Base-by-base conservation (phyloP, 2,797 vertebrate species). In the Carcharodon carcharias region DNA sequence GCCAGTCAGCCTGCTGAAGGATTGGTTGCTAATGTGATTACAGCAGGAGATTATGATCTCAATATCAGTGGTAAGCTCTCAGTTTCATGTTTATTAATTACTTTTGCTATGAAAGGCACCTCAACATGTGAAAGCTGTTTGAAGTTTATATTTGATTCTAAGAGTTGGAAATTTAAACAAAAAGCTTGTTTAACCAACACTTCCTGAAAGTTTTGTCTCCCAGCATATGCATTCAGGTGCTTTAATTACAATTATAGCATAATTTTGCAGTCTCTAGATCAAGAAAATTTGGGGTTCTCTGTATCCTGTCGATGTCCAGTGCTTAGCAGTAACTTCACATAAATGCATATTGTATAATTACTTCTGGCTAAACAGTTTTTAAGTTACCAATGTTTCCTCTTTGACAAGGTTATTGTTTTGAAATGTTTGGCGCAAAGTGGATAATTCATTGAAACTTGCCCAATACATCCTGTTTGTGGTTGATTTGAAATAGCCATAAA, bases 11-110 rank as follows among this genome's bases (percentile, higher is more conserved):
- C 99, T 96, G 98, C 98, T 1, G 99, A 99, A 97, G 99, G 98
- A 77, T 97, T 98, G 73, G 98, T 98, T 71, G 98, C 98, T 97
- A 99, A 98, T 96, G 98, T 99, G 96, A 98, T 99, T 97, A 99
- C 98, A 1, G 98, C 99, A 7, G 99, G 99, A 97, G 99, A 99
- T 97, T 99, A 99, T 97, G 98, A 99, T 97, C 99, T 99, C 97
- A 99, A 98, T 97, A 98, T 99, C 96, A 99, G 98, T 96, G 99
- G 99, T 99, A 98, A 97, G 98, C 97, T 97, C 14, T 50, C 16
- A n/a, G 28, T 67, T 96, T 73, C 96, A 28, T 71, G 65, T 96
- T 96, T 91, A 28, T 96, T 40, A 96, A 61, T 96, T 85, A 65
- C 26, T 65, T 45, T 71, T 85, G 31, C 28, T n/a, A 18, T 67